Evolutionary conservation across 1,140 invertebrate genomes (phyloP), one percentile per base, ranked within the genome.

Genomic region (Drosophila pandora): DNA sequence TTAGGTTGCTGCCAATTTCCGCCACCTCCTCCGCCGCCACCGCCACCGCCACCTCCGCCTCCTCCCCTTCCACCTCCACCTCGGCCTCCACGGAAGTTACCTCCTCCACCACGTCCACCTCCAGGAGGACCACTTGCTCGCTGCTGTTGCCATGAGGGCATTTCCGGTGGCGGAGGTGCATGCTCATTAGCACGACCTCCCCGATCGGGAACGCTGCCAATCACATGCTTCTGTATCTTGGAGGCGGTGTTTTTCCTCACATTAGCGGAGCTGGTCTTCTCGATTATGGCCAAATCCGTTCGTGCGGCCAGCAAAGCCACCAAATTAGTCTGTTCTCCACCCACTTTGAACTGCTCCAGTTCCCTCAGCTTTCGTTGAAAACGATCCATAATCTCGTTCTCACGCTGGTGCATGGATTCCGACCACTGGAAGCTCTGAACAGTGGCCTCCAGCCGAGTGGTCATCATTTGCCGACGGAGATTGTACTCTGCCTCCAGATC

Each of bases 371-470:
- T 95, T 0, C 94, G 93, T 50, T 95, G 92, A 83, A 96, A 98
- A 10, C 93, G 93, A 43, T 94, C 93, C 45, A 94, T 94, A 58
- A 98, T 95, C 70, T 95, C 91, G 76, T 96, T 94, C 79, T 96
- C 95, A 84, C 96, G 95, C 2, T 92, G 89, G 92, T 95, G 95
- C 45, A 96, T 93, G 77, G 95, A 94, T 45, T 97, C 97, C 0
- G 97, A 97, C 97, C 97, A 99, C 95, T 96, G 94, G 92, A 99
- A 99, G 22, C 97, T 98, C 92, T 98, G 96, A 81, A 99, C 95
- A 3, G 98, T 99, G 39, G 98, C 97, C 92, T 99, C 98, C 43
- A 99, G 92, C 53, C 98, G 93, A 65, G 97, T 98, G 1, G 98
- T 92, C 70, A 99, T 94, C 94, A 98, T 97, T 90, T 98, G 95